Percentiles rank a stretch among this genome's conserved stretches.
Conservation (phyloP, 1,140 invertebrate species). For the Drosophila nigrodunni region DNA sequence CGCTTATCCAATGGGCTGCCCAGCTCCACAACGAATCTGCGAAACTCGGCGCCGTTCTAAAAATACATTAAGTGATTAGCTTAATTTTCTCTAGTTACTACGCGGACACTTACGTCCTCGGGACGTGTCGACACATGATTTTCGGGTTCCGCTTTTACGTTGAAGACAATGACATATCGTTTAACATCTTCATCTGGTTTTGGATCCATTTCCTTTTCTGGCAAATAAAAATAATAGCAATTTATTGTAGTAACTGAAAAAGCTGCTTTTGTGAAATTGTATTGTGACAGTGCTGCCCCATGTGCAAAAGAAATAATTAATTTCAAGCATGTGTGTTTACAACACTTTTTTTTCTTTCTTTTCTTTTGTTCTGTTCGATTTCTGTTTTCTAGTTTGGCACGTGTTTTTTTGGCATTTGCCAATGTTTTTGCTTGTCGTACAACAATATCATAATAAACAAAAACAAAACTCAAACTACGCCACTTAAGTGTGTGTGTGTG, state of each 20-base stretch:
- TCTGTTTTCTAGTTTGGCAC: constrained; percentile 1
- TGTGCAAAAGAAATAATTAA: background rate
- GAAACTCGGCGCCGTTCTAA: constrained; percentile 13
- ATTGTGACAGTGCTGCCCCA: background rate
- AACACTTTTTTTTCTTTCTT: background rate
- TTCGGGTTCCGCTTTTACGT: background rate
- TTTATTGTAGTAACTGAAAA: too few species aligned
- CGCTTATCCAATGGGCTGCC: background rate
- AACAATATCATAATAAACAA: constrained; percentile 19
- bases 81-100: background rate
- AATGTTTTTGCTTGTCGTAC: constrained; percentile 14
- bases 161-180: background rate
- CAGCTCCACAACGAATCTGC: background rate
- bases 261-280: too few species aligned
- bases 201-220: background rate
- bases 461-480: background rate
- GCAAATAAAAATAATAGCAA: background rate
- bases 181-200: background rate
- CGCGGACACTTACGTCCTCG: background rate
- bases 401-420: background rate
- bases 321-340: background rate
- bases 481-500: constrained; percentile 19
- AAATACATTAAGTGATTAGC: background rate
- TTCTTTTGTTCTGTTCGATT: background rate
- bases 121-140: background rate